Conservation (phyloP, 2,113 vertebrate genomes). For the Daphoenositta chrysoptera region DNA sequence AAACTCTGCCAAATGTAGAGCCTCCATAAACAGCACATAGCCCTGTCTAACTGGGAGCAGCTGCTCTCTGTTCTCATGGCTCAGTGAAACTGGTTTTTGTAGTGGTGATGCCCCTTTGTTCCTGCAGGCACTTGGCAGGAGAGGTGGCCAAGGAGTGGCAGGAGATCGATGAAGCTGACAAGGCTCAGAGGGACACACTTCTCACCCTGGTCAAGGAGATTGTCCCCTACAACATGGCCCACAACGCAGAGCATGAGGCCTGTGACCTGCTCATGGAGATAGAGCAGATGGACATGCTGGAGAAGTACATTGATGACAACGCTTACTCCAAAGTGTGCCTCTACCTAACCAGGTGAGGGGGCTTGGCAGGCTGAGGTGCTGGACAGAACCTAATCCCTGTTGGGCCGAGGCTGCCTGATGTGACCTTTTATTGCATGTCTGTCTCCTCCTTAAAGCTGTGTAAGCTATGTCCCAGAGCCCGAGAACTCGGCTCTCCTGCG, state of each 20-base stretch:
- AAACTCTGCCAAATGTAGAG: background rate
- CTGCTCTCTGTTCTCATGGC: accelerated
- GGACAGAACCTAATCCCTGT: background rate
- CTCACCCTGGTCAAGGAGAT: slow-evolving; percentile 95
- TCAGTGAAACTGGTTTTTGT: background rate
- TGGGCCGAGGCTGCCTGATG: accelerated
- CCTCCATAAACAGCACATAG: background rate
- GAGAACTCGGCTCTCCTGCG: slow-evolving; percentile 95
- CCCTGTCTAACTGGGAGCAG: background rate
- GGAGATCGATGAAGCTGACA: slow-evolving; percentile 93
- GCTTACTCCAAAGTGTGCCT: slow-evolving; percentile 98
- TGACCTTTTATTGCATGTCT: background rate
- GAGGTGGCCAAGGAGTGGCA: slow-evolving; percentile 99
- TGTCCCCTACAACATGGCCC: slow-evolving; percentile 97
- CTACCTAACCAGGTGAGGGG: slow-evolving; percentile 90
- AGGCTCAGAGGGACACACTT: slow-evolving; percentile 87
- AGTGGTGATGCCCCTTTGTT: background rate
- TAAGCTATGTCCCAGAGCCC: slow-evolving; percentile 95
- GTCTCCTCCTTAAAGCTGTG: slow-evolving; percentile 78
- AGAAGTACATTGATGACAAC: slow-evolving; percentile 93
- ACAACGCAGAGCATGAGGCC: slow-evolving; percentile 96
- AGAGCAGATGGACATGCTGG: slow-evolving; percentile 94
- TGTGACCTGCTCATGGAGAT: slow-evolving; percentile 99
- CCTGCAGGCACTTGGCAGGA: slow-evolving; percentile 87
- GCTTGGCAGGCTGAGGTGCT: background rate